Evolutionary conservation across 2,113 vertebrate species (phyloP), one percentile per base, ranked within the genome.

Genomic region (Proteles cristata): DNA sequence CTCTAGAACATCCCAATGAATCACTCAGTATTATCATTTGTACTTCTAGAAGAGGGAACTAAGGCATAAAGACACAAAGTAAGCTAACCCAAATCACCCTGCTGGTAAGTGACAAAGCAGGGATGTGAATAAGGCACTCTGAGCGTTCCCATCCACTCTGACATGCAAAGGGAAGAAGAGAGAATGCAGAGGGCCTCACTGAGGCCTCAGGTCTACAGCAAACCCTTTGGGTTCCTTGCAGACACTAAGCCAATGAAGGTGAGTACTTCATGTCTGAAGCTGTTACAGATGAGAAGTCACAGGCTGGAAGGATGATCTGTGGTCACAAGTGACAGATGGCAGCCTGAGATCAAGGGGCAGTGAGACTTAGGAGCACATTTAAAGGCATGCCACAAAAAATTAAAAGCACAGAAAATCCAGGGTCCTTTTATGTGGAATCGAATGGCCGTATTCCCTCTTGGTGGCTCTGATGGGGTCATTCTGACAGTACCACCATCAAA

Each of bases 161-260:
- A 48, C 61, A 26, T 3, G 12, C 33, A 63, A 31, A 79, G 9
- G 12, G 43, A 77, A 12, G 33, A 7, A 21, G 26, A 19, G 55
- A 4, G 7, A 33, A 35, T 10, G 7, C 2, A 0, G n/a, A 8
- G 17, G 58, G 55, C 45, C n/a, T 33, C 31, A 0, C 5, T 2
- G 14, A 33, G 39, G n/a, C 9, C 3, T 19, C 7, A 21, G 7
- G 28, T 63, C 39, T 65, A 7, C 3, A 28, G 23, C 5, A 12
- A 81, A 53, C 5, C 11, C 19, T 43, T 10, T 7, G 2, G 16
- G 50, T 31, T 21, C 69, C 55, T 58, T 19, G n/a, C 74, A 74
- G 61, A 71, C 26, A 11, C 3, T 25, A n/a, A 21, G 71, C 12
- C 74, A 66, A 0, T 6, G 26, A 7, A 77, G 14, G 14, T 28